Evolutionary conservation across 2,113 vertebrate genomes (phyloP).

Genomic region (Psophia crepitans): DNA sequence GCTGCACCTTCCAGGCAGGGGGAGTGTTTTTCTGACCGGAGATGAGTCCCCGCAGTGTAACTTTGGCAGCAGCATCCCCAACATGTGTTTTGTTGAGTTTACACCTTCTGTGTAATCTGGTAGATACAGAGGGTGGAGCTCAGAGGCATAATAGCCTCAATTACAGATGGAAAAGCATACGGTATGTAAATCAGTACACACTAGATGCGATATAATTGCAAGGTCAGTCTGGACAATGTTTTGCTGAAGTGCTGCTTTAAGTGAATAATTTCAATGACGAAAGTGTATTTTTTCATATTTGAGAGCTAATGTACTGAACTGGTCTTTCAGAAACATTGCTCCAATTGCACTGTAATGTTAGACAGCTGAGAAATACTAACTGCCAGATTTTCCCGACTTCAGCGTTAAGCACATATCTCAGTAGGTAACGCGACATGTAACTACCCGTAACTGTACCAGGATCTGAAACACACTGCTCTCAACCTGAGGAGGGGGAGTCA

Average conservation of each 20-base stretch:
- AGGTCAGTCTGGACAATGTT: slow-evolving; percentile 63
- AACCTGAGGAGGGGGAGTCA: not conserved
- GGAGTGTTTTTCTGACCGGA: not conserved
- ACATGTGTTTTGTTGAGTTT: slow-evolving; percentile 17
- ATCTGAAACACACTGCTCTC: not conserved
- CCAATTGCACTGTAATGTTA: slow-evolving; percentile 63
- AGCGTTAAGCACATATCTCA: not conserved
- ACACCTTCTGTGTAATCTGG: not conserved
- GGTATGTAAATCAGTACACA: slow-evolving; percentile 62
- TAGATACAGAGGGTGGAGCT: slow-evolving; percentile 19
- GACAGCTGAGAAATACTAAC: slow-evolving; percentile 47
- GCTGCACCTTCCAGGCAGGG: not conserved
- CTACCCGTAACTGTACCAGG: not conserved
- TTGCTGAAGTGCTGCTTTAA: slow-evolving; percentile 67
- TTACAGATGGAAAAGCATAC: slow-evolving; percentile 65
- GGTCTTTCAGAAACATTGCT: slow-evolving; percentile 64
- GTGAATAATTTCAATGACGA: slow-evolving; percentile 66
- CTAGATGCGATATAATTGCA: slow-evolving; percentile 64
- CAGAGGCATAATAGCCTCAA: slow-evolving; percentile 60
- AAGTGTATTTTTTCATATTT: slow-evolving; percentile 64
- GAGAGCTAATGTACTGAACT: slow-evolving; percentile 67
- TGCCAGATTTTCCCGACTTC: not conserved
- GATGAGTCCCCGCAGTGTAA: not conserved
- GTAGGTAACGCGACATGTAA: not conserved
- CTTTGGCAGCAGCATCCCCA: not conserved